phyloP scores from a whole-genome alignment of 2,888 invertebrate genomes.

The Drosophila bunnanda region DNA sequence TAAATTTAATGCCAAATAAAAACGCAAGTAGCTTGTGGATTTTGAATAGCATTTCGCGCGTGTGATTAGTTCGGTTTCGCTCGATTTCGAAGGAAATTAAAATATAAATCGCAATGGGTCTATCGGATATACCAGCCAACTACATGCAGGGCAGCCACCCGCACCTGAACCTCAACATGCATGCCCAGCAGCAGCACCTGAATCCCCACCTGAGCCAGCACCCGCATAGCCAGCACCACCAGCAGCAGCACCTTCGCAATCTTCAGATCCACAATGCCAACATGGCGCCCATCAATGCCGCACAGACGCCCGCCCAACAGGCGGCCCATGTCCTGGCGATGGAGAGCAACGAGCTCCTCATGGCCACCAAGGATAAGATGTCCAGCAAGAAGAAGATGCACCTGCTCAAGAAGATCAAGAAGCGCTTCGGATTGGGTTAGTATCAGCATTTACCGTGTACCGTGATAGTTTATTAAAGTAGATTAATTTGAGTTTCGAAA shows the following conservation, averaged over 20 bases:
- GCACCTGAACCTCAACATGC: conserved; percentile 46
- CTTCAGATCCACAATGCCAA: conserved; percentile 50
- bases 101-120: conserved; percentile 70
- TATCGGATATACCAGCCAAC: conserved; percentile 79
- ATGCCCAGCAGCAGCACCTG: conserved; percentile 52
- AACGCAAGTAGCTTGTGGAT: conserved; percentile 53
- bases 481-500: background rate
- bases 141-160: conserved; percentile 75
- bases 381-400: conserved; percentile 89
- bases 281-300: conserved; percentile 25
- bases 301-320: conserved; percentile 58
- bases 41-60: conserved; percentile 30
- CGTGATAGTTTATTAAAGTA: too few species aligned
- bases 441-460: too few species aligned
- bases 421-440: conserved; percentile 94
- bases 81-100: conserved; percentile 1
- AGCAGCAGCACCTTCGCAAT: conserved; percentile 46
- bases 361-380: conserved; percentile 81
- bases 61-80: conserved; percentile 21
- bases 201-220: conserved; percentile 53
- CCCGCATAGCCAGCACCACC: conserved; percentile 50
- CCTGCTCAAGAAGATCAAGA: conserved; percentile 94
- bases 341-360: conserved; percentile 72
- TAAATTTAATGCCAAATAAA: conserved; percentile 55
- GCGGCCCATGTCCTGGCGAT: conserved; percentile 78